These are phyloP conservation scores for Acyrthosiphon pisum DNA, from an alignment of 1,140 invertebrate species.

Conservation along the genomic window DNA sequence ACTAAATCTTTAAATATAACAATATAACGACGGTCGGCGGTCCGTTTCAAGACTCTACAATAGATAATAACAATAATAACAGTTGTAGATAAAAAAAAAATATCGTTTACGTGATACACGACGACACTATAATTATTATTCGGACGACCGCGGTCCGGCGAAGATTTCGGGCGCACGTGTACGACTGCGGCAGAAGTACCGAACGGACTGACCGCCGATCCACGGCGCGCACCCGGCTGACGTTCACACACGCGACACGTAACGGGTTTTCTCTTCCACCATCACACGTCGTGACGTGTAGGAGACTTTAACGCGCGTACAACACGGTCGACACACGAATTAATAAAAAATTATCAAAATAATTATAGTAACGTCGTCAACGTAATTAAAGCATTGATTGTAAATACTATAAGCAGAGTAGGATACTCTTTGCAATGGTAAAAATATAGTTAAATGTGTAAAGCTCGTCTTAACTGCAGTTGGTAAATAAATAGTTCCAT, in stretches of 20 bases:
- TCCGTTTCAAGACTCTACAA: not conserved
- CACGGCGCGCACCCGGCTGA: not conserved
- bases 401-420: no score
- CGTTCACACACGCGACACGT: not conserved
- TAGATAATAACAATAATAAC: not conserved
- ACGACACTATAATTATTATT: not conserved
- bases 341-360: not conserved
- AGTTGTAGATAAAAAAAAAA: not conserved
- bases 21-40: not conserved
- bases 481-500: no score
- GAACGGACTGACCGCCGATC: not conserved
- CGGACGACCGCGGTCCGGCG: not conserved
- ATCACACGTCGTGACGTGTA: not conserved
- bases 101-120: not conserved
- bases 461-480: no score
- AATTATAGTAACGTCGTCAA: not conserved
- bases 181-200: not conserved
- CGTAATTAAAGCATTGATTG: not conserved
- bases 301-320: not conserved
- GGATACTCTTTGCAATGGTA: no score
- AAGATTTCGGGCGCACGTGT: not conserved
- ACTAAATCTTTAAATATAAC: not conserved
- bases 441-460: no score
- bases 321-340: not conserved
- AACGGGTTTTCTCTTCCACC: conserved; percentile 30